Conservation (phyloP, 1,140 invertebrate genomes). For the Bombyx mandarina region DNA sequence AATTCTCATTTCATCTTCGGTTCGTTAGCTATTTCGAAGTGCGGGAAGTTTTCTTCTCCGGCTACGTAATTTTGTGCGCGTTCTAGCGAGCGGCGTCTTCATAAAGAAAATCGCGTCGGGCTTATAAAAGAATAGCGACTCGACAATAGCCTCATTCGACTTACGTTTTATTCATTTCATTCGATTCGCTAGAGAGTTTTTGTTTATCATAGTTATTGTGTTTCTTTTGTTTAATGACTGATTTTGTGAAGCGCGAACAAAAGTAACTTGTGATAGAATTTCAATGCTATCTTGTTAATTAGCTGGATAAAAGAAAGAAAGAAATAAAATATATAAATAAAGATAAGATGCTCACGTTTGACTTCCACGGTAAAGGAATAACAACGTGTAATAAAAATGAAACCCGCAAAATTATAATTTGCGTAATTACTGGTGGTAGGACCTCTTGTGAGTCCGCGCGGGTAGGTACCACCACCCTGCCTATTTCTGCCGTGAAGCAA, state of each 20-base stretch:
- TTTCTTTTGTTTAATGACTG: constrained; percentile 25
- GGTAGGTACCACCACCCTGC: too few relatives aligned
- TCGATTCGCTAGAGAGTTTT: constrained; percentile 33
- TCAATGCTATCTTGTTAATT: constrained; percentile 14
- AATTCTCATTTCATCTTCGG: constrained; percentile 23
- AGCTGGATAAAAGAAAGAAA: not conserved
- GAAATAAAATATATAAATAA: too few relatives aligned
- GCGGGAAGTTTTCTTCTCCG: constrained; percentile 27
- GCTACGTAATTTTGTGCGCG: constrained; percentile 35
- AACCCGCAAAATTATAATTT: too few relatives aligned
- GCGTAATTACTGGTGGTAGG: too few relatives aligned
- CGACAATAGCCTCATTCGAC: constrained; percentile 46
- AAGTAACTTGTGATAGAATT: constrained; percentile 10
- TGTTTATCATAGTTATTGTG: constrained; percentile 37
- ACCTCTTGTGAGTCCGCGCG: too few relatives aligned
- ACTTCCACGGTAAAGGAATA: too few relatives aligned
- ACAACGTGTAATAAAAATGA: too few relatives aligned
- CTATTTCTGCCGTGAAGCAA: too few relatives aligned
- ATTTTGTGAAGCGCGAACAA: constrained; percentile 14
- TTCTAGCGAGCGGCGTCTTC: constrained; percentile 27
- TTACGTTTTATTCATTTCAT: constrained; percentile 42
- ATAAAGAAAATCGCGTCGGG: constrained; percentile 37
- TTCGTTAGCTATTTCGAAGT: constrained; percentile 22
- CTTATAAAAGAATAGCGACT: constrained; percentile 34
- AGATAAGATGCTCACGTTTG: too few relatives aligned